These are phyloP conservation scores for Rhopilema esculentum DNA, from an alignment of 30 jellyfish, hydroid and myxozoan genomes.

Conservation along the genomic window DNA sequence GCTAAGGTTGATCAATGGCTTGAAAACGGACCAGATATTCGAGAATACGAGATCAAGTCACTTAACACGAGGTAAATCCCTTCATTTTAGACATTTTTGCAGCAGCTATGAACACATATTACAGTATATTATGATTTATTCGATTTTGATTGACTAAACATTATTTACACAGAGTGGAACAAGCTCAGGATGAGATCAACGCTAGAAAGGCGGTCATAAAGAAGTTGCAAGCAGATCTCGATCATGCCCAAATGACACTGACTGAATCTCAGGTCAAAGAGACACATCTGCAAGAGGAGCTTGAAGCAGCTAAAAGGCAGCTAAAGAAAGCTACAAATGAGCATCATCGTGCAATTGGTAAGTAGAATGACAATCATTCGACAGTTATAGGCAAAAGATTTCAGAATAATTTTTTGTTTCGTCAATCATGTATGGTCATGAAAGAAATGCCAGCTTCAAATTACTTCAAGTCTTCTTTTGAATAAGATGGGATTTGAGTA, in stretches of 20 bases:
- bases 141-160: not conserved
- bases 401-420: not conserved
- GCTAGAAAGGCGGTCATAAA: not conserved
- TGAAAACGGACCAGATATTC: not conserved
- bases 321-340: not conserved
- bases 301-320: not conserved
- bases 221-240: slow-evolving; percentile 11
- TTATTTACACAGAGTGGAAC: not conserved
- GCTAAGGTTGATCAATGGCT: not conserved
- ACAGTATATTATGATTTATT: not conserved
- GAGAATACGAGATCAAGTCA: not conserved
- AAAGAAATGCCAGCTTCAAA: not conserved
- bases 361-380: not conserved
- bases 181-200: slow-evolving; percentile 3
- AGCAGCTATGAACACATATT: not conserved
- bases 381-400: not conserved
- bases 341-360: not conserved
- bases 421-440: not conserved
- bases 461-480: no score
- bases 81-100: not conserved
- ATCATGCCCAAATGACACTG: not conserved
- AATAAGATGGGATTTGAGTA: no score
- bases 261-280: not conserved
- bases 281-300: not conserved
- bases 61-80: not conserved